Conservation (phyloP, 2,888 invertebrate species). For the Stramonita haemastoma region DNA sequence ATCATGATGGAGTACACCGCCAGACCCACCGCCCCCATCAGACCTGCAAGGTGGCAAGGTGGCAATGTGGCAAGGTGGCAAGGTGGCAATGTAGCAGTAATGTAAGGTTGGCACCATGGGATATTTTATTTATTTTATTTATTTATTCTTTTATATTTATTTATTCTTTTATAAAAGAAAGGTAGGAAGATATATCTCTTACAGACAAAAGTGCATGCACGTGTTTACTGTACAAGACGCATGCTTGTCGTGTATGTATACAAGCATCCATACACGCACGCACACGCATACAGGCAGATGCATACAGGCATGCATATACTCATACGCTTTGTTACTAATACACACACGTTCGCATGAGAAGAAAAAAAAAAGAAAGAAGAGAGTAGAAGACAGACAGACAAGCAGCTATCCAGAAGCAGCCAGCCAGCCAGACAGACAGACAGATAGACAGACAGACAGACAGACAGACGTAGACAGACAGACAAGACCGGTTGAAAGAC, state of each 20-base stretch:
- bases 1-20: slow-evolving; percentile 35
- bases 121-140: too few relatives aligned
- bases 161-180: too few relatives aligned
- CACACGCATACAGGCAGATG: neutral
- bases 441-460: neutral
- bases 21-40: slow-evolving; percentile 5
- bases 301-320: neutral
- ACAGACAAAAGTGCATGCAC: too few relatives aligned
- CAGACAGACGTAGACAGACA: too few relatives aligned
- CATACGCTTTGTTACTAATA: neutral
- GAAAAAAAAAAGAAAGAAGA: neutral
- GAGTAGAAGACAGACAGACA: neutral
- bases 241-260: too few relatives aligned
- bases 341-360: neutral
- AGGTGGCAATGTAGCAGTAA: too few relatives aligned
- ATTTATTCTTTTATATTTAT: too few relatives aligned
- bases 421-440: neutral
- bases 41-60: slow-evolving; percentile 5
- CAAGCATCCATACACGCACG: neutral
- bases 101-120: too few relatives aligned
- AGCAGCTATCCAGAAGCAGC: neutral
- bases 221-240: too few relatives aligned
- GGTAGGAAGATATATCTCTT: too few relatives aligned
- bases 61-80: too few relatives aligned
- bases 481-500: too few relatives aligned